phyloP scores from a whole-genome alignment of 2,113 vertebrate genomes.

The Plecotus auritus region DNA sequence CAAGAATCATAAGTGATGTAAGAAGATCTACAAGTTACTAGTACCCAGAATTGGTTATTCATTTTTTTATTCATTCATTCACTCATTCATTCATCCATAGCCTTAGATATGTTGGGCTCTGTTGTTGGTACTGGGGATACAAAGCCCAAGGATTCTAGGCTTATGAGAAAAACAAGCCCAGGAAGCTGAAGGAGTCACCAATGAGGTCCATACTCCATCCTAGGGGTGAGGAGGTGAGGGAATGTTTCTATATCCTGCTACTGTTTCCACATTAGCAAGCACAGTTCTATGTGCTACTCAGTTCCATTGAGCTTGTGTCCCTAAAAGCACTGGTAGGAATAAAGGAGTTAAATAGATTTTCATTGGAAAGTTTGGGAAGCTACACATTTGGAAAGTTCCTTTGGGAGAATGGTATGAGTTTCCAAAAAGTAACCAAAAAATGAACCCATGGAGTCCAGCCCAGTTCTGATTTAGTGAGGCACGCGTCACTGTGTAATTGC shows the following conservation, averaged over 20 bases:
- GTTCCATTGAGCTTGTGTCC: not conserved
- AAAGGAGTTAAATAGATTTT: not conserved
- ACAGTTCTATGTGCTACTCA: not conserved
- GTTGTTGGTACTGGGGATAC: not conserved
- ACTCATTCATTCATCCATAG: not conserved
- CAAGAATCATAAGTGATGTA: not conserved
- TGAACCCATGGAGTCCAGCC: conserved; percentile 24
- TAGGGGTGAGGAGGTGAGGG: not conserved
- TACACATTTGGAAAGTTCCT: conserved; percentile 3
- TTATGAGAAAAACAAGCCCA: not conserved
- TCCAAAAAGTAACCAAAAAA: conserved; percentile 10
- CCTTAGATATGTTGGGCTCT: not conserved
- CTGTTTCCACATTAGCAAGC: not conserved
- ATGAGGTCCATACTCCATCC: not conserved
- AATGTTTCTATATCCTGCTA: not conserved
- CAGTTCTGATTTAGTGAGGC: conserved; percentile 20
- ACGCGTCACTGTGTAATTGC: conserved; percentile 31
- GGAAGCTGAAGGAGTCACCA: not conserved
- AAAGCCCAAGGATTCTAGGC: not conserved
- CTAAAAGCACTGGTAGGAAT: not conserved
- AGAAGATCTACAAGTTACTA: not conserved
- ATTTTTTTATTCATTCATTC: not conserved
- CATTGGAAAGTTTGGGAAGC: not conserved
- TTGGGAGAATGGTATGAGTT: not conserved
- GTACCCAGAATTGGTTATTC: not conserved